Evolutionary conservation across 2,888 invertebrate genomes (phyloP), one percentile per base, ranked within the genome.

Genomic region (Lithophane leautieri): DNA sequence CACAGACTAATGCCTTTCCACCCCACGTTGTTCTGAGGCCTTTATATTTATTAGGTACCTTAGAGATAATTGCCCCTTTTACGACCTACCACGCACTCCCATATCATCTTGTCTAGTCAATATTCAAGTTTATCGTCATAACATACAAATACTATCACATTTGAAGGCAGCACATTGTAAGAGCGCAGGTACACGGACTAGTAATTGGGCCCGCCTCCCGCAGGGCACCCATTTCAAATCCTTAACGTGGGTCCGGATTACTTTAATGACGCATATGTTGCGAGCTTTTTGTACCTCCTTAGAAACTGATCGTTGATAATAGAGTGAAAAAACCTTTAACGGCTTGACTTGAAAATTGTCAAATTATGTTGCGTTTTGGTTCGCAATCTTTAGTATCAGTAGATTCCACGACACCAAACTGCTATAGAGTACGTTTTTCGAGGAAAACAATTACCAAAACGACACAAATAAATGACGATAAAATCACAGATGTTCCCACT

Each of bases 251-350:
- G 89, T 89, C 90, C 87, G 90, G 93, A 92, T 94, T 92, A 93
- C 92, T 91, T 91, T 94, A 95, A 95, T 94, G 94, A 93, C 92
- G 90, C 91, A 93, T 93, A 93, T 92, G 91, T 90, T 92, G 90
- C 87, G 81, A 86, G 84, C 89, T 92, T 94, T 94, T 94, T 94
- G 90, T 92, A 89, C 89, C 89, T 89, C 90, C 89, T 88, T 88
- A 79, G 75, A 81, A 88, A 86, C 87, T 88, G 90, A 91, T 89
- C 77, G 68, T 54, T 72, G 78, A 77, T 78, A 66, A 89, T 85
- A 86, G 76, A 79, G 73, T 77, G 58, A 88, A 86, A 89, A 86
- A 85, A 87, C 74, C 74, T 81, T 86, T 79, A 76, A 83, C 81
- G 78, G 74, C 74, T 80, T 78, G 42, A 73, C 74, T 80, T 78